phyloP scores from a whole-genome alignment of 2,888 invertebrate species.

The Pimpla rufipes region DNA sequence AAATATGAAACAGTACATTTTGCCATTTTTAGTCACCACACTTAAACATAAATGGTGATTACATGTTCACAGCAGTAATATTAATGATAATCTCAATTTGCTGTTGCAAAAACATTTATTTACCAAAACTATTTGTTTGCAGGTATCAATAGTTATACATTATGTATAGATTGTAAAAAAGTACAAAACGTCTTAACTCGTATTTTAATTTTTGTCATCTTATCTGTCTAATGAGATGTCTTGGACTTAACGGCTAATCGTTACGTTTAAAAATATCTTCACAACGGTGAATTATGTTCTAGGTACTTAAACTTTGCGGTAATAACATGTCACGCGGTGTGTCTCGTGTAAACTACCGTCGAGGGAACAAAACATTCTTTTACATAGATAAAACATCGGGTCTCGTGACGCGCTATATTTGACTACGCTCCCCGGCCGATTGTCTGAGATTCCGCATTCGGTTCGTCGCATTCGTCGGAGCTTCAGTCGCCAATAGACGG shows the following conservation, averaged over 20 bases:
- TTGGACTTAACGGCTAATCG: conserved; percentile 51
- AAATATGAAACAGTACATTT: no score
- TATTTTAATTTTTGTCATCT: conserved; percentile 45
- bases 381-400: conserved; percentile 33
- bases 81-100: not conserved
- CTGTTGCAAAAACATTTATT: conserved; percentile 69
- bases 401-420: conserved; percentile 33
- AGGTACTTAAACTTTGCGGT: conserved; percentile 40
- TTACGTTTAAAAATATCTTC: conserved; percentile 50
- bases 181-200: conserved; percentile 67
- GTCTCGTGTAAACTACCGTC: conserved; percentile 39
- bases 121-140: conserved; percentile 68
- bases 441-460: conserved; percentile 29
- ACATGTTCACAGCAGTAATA: no score
- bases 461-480: conserved; percentile 36
- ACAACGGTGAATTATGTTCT: conserved; percentile 46
- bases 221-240: conserved; percentile 51
- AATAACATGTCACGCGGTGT: conserved; percentile 37
- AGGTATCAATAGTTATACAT: conserved; percentile 56
- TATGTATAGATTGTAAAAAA: conserved; percentile 61
- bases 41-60: no score
- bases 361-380: conserved; percentile 29
- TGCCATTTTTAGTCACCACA: no score
- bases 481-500: not conserved
- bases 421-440: conserved; percentile 31